phyloP scores from a whole-genome alignment of 1,140 invertebrate genomes.

The Eueides isabella region DNA sequence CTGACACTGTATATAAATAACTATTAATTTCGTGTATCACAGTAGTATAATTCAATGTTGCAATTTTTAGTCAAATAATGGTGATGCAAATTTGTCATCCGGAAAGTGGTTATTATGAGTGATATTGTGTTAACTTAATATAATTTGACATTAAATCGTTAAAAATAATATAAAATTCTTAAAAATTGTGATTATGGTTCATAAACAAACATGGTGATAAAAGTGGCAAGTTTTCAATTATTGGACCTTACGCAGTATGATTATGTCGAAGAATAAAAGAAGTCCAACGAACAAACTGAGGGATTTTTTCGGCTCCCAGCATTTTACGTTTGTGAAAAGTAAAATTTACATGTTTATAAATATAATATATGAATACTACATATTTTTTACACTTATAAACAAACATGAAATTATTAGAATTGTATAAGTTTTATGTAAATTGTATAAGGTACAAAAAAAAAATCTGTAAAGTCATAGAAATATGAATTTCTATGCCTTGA shows the following conservation, averaged over 20 bases:
- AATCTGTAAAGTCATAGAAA: no score
- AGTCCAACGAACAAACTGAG: conserved; percentile 51
- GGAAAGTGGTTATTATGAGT: neutral
- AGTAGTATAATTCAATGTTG: neutral
- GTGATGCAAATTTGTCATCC: neutral
- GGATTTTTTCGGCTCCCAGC: conserved; percentile 59
- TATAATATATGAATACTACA: no score
- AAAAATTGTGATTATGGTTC: neutral
- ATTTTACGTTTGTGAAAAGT: conserved; percentile 54
- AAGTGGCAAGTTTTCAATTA: neutral
- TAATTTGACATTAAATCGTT: neutral
- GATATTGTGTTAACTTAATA: neutral
- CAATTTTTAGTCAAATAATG: neutral
- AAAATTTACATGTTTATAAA: conserved; percentile 14
- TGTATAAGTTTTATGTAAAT: no score
- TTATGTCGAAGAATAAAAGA: conserved; percentile 33
- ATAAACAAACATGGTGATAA: conserved; percentile 2
- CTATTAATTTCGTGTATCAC: no score
- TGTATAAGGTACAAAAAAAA: no score
- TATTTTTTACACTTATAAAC: no score
- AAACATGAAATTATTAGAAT: no score
- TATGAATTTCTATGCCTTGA: no score
- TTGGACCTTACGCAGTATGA: neutral
- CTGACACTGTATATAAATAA: no score
- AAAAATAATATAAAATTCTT: neutral